A percentile compares a stretch with the other conserved stretches of the same genome.
Evolutionary conservation across 92 coral and sea anemone genomes (phyloP).

Genomic region (Zoanthus solanderi): DNA sequence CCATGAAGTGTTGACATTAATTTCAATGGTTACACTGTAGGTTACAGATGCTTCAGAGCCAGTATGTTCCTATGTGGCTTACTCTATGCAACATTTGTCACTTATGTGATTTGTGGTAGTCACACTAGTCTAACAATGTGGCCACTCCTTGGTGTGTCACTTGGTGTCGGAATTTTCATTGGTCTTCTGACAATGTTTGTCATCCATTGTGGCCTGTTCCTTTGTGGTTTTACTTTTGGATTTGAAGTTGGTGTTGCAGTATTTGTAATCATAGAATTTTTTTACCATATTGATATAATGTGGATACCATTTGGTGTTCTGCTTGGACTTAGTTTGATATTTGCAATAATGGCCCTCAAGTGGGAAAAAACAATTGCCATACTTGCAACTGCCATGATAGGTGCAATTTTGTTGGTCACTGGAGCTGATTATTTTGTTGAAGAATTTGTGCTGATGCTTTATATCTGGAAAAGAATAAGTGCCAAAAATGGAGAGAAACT

Average conservation of each 20-base stretch:
- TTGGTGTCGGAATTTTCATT: conserved; percentile 91
- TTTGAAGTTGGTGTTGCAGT: conserved; percentile 84
- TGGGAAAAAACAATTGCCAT: conserved; percentile 90
- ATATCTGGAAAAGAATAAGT: conserved; percentile 85
- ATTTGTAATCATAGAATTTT: conserved; percentile 72
- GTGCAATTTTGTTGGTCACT: conserved; percentile 78
- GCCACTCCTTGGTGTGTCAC: conserved; percentile 88
- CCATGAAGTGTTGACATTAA: background rate
- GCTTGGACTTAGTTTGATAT: conserved; percentile 79
- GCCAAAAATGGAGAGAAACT: conserved; percentile 67
- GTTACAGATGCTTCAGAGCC: conserved; percentile 88
- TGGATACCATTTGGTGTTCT: conserved; percentile 96
- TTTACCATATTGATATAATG: conserved; percentile 69
- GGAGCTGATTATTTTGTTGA: conserved; percentile 89
- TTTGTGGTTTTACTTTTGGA: conserved; percentile 92
- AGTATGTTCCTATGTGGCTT: conserved; percentile 89
- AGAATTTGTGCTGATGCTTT: conserved; percentile 78
- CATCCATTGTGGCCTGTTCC: conserved; percentile 89
- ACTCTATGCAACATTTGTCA: conserved; percentile 88
- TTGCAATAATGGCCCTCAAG: conserved; percentile 74
- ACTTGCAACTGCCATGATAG: conserved; percentile 84
- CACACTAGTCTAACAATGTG: conserved; percentile 82
- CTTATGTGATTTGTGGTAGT: conserved; percentile 79
- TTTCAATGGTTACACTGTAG: conserved; percentile 46
- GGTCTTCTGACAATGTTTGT: conserved; percentile 91